phyloP scores from a whole-genome alignment of 2,888 invertebrate species.

The Aradus depressus region DNA sequence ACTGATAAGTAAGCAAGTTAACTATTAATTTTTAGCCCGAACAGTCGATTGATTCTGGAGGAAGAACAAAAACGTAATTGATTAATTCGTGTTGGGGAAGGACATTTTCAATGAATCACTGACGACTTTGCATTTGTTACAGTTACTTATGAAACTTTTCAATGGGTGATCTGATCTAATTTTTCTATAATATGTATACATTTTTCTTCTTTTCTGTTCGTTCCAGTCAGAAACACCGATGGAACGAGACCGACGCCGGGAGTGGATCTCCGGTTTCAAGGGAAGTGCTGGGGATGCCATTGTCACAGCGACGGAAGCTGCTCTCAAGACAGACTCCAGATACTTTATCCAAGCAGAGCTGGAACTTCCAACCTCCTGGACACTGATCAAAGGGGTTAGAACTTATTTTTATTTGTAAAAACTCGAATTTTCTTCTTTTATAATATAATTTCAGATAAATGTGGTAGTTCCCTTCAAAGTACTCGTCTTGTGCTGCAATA shows the following conservation, averaged over 20 bases:
- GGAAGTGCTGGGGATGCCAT: constrained; percentile 85
- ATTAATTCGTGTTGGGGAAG: too few relatives aligned
- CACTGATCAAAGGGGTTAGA: neutral
- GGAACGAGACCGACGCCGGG: constrained; percentile 67
- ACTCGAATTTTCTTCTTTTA: neutral
- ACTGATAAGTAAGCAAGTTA: too few relatives aligned
- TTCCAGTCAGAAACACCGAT: constrained; percentile 79
- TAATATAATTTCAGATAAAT: neutral
- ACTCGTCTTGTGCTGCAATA: too few relatives aligned
- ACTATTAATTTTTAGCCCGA: too few relatives aligned
- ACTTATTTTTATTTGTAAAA: neutral
- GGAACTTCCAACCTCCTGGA: constrained; percentile 74
- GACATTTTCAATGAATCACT: too few relatives aligned
- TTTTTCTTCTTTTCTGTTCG: neutral
- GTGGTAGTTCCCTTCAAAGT: too few relatives aligned
- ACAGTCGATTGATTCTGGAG: too few relatives aligned
- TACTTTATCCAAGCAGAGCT: constrained; percentile 81
- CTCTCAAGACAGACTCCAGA: constrained; percentile 95
- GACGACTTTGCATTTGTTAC: too few relatives aligned
- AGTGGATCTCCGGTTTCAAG: constrained; percentile 77
- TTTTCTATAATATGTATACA: too few relatives aligned
- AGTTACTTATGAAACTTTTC: too few relatives aligned
- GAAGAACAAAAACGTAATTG: too few relatives aligned
- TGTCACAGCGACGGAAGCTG: constrained; percentile 58
- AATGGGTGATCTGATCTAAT: too few relatives aligned